These are phyloP conservation scores for Ageneiosus marmoratus DNA, from an alignment of 2,113 vertebrate species.

Conservation along the genomic window DNA sequence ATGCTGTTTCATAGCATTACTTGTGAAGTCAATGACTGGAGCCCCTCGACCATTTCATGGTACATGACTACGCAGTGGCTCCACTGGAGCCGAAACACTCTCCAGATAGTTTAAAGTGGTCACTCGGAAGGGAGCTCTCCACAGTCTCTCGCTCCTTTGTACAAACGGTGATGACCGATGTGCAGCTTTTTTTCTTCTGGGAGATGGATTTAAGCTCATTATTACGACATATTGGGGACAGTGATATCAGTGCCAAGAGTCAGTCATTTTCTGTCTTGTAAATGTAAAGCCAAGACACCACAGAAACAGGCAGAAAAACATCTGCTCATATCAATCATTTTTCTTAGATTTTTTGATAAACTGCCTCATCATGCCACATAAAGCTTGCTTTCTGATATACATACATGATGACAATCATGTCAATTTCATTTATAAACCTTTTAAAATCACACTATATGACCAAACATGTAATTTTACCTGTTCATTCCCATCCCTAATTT, in stretches of 20 bases:
- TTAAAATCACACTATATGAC: not conserved
- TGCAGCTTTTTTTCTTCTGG: not conserved
- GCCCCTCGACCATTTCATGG: conserved; percentile 55
- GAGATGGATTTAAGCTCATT: not conserved
- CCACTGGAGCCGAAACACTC: conserved; percentile 46
- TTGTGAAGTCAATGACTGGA: conserved; percentile 51
- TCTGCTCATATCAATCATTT: not conserved
- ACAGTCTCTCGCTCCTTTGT: conserved; percentile 32
- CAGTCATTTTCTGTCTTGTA: not conserved
- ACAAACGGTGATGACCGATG: conserved; percentile 29
- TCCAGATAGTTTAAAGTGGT: conserved; percentile 55
- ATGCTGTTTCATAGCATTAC: conserved; percentile 57
- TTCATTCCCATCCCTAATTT: not conserved
- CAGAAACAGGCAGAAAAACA: not conserved
- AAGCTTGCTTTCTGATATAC: not conserved
- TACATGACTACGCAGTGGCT: conserved; percentile 52
- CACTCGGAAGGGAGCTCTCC: conserved; percentile 35
- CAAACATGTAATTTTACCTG: not conserved
- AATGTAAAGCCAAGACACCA: not conserved
- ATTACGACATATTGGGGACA: not conserved
- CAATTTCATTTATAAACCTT: not conserved
- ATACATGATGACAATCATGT: not conserved
- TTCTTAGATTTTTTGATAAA: not conserved
- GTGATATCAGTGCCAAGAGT: not conserved
- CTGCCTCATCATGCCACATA: not conserved